Evolutionary conservation across 2,113 vertebrate genomes (phyloP), one percentile per base, ranked within the genome.

Genomic region (Falco punctatus): DNA sequence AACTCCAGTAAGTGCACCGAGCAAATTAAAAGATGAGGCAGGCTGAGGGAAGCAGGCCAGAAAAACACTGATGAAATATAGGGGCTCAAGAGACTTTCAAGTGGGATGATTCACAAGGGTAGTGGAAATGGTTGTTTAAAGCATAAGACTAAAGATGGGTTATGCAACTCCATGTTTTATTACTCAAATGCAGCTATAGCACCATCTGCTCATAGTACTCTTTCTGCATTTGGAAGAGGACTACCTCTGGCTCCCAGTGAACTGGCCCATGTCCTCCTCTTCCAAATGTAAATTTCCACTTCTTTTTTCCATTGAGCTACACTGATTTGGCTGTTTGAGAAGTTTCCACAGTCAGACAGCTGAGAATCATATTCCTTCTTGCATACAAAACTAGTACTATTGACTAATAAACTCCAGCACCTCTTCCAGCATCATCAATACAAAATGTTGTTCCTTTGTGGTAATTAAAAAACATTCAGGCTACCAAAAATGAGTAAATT

Each of bases 1-100:
- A 91, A 81, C 27, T 66, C 62, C 61, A 93, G 85, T 46, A 87
- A 78, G 40, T n/a, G 35, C 85, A 77, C 22, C 70, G 73, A 81
- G 32, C 24, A 90, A 94, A 95, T 80, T 81, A n/a, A 94, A 87
- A 74, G 61, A 61, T 21, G 15, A 92, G 24, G 22, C 22, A 72
- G 54, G n/a, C 52, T 73, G 70, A 72, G 13, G 33, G 40, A 81
- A 81, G 64, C 20, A 86, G 57, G 49, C 55, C 74, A 94, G 77
- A 91, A 97, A 91, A 72, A 48, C 38, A 70, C 38, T 81, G 70
- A 87, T 62, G 77, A 94, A 91, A 84, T 84, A 28, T 33, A 73
- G 57, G 9, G 38, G 48, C 44, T 83, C 88, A 86, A 64, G 71
- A 81, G 75, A 74, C 51, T 90, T 94, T 67, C 73, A 58, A 46